A percentile compares a stretch with the other conserved stretches of the same genome.
Conservation (phyloP, 2,113 vertebrate species). For the Trichomycterus rosablanca region DNA sequence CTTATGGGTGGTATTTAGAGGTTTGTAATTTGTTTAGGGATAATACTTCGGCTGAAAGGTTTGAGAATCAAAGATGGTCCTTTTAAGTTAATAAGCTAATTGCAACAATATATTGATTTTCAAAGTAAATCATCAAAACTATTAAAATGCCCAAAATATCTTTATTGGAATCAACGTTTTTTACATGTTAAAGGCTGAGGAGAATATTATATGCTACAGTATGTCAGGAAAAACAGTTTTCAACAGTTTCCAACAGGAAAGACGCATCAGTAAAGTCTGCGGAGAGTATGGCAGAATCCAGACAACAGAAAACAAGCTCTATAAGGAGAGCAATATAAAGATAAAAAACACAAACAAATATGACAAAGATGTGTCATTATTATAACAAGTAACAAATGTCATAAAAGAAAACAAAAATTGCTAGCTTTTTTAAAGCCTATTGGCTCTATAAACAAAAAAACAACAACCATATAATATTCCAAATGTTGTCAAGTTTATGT, state of each 20-base stretch:
- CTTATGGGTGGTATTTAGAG: too few relatives aligned
- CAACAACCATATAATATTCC: constrained; percentile 6
- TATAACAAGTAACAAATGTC: too few relatives aligned
- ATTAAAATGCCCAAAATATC: constrained; percentile 63
- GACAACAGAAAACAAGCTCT: constrained; percentile 21
- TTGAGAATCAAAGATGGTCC: too few relatives aligned
- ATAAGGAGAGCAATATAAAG: constrained; percentile 7
- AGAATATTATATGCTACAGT: constrained; percentile 63
- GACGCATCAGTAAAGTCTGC: constrained; percentile 21
- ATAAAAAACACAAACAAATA: background rate
- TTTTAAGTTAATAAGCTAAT: too few relatives aligned
- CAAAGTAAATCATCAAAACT: too few relatives aligned
- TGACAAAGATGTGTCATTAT: too few relatives aligned
- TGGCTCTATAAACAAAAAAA: too few relatives aligned
- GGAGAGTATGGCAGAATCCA: constrained; percentile 21
- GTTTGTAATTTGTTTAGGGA: too few relatives aligned
- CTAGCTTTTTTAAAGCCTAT: too few relatives aligned
- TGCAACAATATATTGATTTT: too few relatives aligned
- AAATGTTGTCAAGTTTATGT: background rate
- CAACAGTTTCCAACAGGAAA: constrained; percentile 34
- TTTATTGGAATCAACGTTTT: constrained; percentile 70
- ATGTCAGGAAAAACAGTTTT: constrained; percentile 54
- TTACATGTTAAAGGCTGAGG: constrained; percentile 67
- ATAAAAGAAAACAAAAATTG: too few relatives aligned
- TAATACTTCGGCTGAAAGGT: too few relatives aligned